Base-by-base conservation (phyloP, 2,113 vertebrate genomes). In the Nesogale talazaci region DNA sequence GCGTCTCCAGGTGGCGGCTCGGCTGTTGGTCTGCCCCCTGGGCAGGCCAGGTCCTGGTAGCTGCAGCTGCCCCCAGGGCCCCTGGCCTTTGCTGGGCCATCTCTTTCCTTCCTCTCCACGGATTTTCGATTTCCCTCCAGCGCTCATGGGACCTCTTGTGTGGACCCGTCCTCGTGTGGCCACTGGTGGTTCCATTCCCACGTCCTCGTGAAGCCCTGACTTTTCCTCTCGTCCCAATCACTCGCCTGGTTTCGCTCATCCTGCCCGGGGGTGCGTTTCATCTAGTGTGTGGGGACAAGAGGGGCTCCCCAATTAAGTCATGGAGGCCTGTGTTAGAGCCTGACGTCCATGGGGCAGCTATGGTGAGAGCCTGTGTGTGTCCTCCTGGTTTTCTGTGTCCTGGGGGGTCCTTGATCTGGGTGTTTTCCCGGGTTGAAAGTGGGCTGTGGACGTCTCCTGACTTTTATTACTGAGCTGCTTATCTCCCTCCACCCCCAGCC, bases 181-280 rank as follows among this genome's bases (percentile, higher is more conserved):
- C 79, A 23, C 72, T 27, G 70, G 27, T n/a, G 29, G 36, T 89
- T 89, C 56, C 84, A 72, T 89, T 93, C 74, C 14, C 57, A 19
- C 4, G 23, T 17, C 34, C 34, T 89, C 34, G 20, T 83, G 63
- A 79, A 83, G 63, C 87, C 84, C 34, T 3, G n/a, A n/a, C 38
- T 81, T 76, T 85, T 38, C 36, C 92, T 81, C 23, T 46, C 42
- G 10, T 46, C 42, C 42, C 42, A 46, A 46, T 36, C 59, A 11
- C 46, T 42, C 69, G 81, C 31, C 23, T 63, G 19, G 61, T n/a
- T 89, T 86, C 27, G 31, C 57, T 38, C 25, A 25, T 5, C 80
- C 8, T 86, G 46, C 36, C 63, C 29, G 59, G 70, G 29, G 40
- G n/a, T 31, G 15, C 14, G 14, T 59, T 59, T 59, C 57, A 59